These are phyloP conservation scores for Tetragonula clypearis DNA, from an alignment of 1,140 invertebrate genomes.

Conservation along the genomic window DNA sequence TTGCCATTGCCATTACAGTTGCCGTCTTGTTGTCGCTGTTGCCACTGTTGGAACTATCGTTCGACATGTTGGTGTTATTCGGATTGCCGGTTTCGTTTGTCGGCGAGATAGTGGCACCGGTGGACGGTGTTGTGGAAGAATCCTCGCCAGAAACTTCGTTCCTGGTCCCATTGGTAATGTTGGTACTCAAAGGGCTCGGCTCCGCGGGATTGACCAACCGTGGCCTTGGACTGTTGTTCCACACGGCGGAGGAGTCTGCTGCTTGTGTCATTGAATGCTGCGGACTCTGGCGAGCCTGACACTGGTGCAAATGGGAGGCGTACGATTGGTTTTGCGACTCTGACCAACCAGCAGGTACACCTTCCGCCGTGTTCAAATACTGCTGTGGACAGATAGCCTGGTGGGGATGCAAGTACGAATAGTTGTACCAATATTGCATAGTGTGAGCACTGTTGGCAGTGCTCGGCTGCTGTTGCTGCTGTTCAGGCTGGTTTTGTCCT, in stretches of 20 bases:
- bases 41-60: conserved; percentile 47
- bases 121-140: conserved; percentile 79
- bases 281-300: too few relatives aligned
- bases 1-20: too few relatives aligned
- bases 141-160: conserved; percentile 85
- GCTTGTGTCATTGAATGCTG: too few relatives aligned
- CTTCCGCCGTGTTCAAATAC: too few relatives aligned
- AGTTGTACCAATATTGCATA: conserved; percentile 64
- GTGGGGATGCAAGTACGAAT: not conserved
- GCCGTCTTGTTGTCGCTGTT: not conserved
- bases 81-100: conserved; percentile 55
- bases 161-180: conserved; percentile 76
- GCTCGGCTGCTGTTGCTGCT: conserved; percentile 37
- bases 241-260: too few relatives aligned
- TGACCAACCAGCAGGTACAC: too few relatives aligned
- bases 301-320: too few relatives aligned
- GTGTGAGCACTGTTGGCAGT: conserved; percentile 27
- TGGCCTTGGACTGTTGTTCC: too few relatives aligned
- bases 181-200: conserved; percentile 85
- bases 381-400: too few relatives aligned
- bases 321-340: too few relatives aligned
- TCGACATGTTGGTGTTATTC: conserved; percentile 15
- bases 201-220: conserved; percentile 61
- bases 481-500: conserved; percentile 42
- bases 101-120: conserved; percentile 47